Evolutionary conservation across 2,797 vertebrate genomes (phyloP), one percentile per base, ranked within the genome.

Genomic region (Salmo trutta): DNA sequence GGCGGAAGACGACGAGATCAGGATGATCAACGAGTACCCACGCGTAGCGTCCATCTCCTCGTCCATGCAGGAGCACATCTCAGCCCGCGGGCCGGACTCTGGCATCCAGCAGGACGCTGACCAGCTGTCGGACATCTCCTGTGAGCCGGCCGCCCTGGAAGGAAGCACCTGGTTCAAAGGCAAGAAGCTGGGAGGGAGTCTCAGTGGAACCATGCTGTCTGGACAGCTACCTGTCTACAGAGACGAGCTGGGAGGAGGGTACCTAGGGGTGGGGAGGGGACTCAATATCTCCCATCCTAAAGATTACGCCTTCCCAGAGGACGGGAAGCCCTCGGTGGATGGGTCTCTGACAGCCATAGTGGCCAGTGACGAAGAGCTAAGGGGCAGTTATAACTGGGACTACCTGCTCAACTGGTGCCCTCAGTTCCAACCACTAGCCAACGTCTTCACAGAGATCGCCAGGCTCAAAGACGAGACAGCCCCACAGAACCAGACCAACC

Each of bases 381-480:
- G 98, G 0, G 98, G 98, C 81, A 99, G 98, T 93, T 99, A 99
- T 88, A 99, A 98, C 93, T 99, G 98, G 98, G 98, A 99, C 91
- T 99, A 99, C 84, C 93, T 99, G 77, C 96, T 99, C 76, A 99
- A 99, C 92, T 99, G 98, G 98, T 98, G 98, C 86, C 98, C 98
- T 72, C 98, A 98, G 92, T 99, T 99, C 92, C 98, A 99, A 88
- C 98, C 98, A 0, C 90, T 99, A 83, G 98, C 98, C 70, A 99
- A 96, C 0, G 98, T 99, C 87, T 99, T 99, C 91, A 99, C 98
- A 0, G 98, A 99, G 91, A 99, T 99, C 0, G 98, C 98, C 6
- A 94, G 97, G 78, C 95, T 99, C 69, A 99, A 99, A 88, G 98
- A 99, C 52, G 98, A 99, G 91, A 97, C 94, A 16, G 94, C 95